Base-by-base conservation (phyloP, 1,140 invertebrate species). In the Leptoteleia sp. region DNA sequence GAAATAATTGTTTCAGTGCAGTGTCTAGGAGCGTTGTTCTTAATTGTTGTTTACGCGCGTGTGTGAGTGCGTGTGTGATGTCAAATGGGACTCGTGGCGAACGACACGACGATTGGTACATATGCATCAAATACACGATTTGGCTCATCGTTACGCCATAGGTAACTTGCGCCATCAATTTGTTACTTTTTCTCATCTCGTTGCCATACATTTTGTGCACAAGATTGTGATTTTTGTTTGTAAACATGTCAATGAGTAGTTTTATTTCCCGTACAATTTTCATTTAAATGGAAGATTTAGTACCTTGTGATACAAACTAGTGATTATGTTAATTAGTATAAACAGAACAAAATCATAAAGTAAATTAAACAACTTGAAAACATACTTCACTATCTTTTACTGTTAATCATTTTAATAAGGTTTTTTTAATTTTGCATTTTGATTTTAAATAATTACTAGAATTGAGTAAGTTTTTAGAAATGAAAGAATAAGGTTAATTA, bases 91-190 rank as follows among this genome's bases (percentile, higher is more conserved):
- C 82, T 84, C 70, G 77, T 77, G 73, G 54, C 72, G 62, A 77
- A 70, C 75, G 65, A 67, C 67, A 78, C 79, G 67, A 79, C 79
- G 57, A 61, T 79, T 81, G 64, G 67, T 80, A 81, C 78, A 78
- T 79, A 83, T 84, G 80, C 83, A 83, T 83, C 81, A 80, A 84
- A 82, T 82, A 76, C 81, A 67, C 81, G 47, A 42, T 81, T 82
- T 79, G 78, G 81, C 73, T 81, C 80, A 62, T 79, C 67, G 79
- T 80, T 81, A 83, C 81, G 73, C 76, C 65, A 81, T 83, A 81
- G 80, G 81, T 81, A 79, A 80, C 45, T 67, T 17, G 13, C 27
- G 35, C 33, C 29, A 17, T 11, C 40, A n/a, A 40, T 19, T 43
- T 31, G 29, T 64, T 64, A 31, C 31, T 17, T 42, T 22, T 27